phyloP scores from a whole-genome alignment of 2,797 vertebrate species.

The Coendou prehensilis region DNA sequence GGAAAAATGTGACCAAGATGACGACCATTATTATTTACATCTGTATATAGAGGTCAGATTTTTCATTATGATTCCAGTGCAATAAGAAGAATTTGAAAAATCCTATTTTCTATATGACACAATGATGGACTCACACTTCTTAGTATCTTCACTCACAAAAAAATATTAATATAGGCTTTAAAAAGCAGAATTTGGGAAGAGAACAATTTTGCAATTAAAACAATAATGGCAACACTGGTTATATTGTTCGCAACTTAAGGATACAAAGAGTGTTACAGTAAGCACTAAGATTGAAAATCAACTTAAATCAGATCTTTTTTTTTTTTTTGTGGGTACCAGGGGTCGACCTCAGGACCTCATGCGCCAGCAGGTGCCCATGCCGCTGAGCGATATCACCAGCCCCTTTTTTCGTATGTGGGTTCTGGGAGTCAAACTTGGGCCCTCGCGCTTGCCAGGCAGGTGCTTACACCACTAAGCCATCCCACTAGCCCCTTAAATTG shows the following conservation, averaged over 20 bases:
- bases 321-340: no score
- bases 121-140: background rate
- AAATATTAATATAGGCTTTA: background rate
- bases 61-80: background rate
- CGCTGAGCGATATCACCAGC: no score
- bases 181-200: background rate
- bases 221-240: background rate
- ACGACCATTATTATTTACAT: background rate
- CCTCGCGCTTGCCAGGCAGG: no score
- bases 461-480: no score
- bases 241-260: constrained; percentile 6
- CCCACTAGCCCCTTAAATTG: background rate
- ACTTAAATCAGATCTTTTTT: background rate
- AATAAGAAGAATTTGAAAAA: constrained; percentile 52
- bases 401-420: no score
- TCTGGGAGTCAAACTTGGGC: no score
- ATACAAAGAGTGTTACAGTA: background rate
- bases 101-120: background rate
- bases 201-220: background rate
- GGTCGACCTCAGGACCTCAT: no score
- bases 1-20: background rate
- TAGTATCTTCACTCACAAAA: constrained; percentile 13
- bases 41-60: background rate
- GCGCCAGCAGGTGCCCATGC: no score
- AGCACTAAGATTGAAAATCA: background rate